phyloP scores from a whole-genome alignment of 2,888 invertebrate species.

The Leptopilina drosophilae region DNA sequence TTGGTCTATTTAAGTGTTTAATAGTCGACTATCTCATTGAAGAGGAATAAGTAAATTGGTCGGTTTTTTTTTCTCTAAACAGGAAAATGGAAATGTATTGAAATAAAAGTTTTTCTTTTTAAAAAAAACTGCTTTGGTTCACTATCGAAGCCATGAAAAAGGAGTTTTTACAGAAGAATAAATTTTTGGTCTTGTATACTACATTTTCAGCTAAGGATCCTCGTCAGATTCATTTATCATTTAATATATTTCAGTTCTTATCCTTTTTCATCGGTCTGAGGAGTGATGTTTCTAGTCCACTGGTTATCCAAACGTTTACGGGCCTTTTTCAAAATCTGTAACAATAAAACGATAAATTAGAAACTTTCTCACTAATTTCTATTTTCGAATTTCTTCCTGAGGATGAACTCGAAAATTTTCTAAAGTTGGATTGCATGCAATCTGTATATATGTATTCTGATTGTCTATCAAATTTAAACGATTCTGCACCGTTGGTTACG shows the following conservation, averaged over 20 bases:
- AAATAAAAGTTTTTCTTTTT: not conserved
- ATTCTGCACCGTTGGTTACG: constrained; percentile 8
- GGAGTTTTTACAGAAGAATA: not conserved
- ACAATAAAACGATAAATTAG: not conserved
- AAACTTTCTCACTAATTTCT: not conserved
- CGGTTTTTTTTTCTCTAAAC: constrained; percentile 13
- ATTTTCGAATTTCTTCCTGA: not conserved
- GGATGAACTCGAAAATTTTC: not conserved
- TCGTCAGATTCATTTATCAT: not conserved
- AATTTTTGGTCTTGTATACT: not conserved
- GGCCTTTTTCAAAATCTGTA: not conserved
- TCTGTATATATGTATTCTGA: not conserved
- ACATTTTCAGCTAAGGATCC: constrained; percentile 3
- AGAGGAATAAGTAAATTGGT: constrained; percentile 29
- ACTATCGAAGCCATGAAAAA: constrained; percentile 9
- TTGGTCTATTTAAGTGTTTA: too few species aligned
- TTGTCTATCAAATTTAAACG: constrained; percentile 7
- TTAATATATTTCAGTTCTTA: not conserved
- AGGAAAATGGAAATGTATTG: constrained; percentile 13
- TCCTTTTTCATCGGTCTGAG: not conserved
- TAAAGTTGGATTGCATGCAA: not conserved
- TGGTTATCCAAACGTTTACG: not conserved
- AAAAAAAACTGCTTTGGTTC: constrained; percentile 1
- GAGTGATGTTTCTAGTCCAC: not conserved
- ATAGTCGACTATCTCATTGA: too few species aligned